Evolutionary conservation across 2,888 invertebrate genomes (phyloP), one percentile per base, ranked within the genome.

Genomic region (Sarcophaga subvicina): DNA sequence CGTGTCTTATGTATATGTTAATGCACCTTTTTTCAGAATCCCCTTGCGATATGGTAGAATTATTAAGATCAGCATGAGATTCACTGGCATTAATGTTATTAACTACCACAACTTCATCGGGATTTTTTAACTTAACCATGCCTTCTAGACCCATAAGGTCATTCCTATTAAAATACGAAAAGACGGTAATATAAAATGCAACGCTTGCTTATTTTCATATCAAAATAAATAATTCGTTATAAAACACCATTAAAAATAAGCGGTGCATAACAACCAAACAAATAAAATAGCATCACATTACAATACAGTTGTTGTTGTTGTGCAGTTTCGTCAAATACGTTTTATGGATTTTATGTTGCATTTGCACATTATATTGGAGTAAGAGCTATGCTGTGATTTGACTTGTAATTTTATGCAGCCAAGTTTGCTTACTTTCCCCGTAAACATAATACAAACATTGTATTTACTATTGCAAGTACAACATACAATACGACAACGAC

Each of bases 91-190:
- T 90, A 37, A 91, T 89, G 67, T 88, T 89, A 45, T 89, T 91
- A 12, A 91, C 89, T 37, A 94, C 94, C 88, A 94, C 93, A 90
- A 94, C 94, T 90, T 95, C 95, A 90, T 96, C 96, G 70, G 96
- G 95, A 93, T 96, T 96, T 92, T 95, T 96, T 90, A 96, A 94
- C 90, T 95, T 96, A 88, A 96, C 96, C 95, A 96, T 95, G 92
- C 96, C 96, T 92, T 95, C 95, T 90, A 96, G 94, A 85, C 96
- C 96, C 92, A 95, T 94, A 93, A 96, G 95, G 22, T 96, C 96
- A 94, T 95, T 95, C 94, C 96, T 96, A 91, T 64, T 89, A 86
- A 85, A 83, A 88, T 77, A 76, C 88, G 72, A 80, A 78, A 78
- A 66, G 72, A 37, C 2, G 0, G 73, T 76, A 81, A 59, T 75